Evolutionary conservation across 2,113 vertebrate genomes (phyloP).

Genomic region (Apteryx mantelli): DNA sequence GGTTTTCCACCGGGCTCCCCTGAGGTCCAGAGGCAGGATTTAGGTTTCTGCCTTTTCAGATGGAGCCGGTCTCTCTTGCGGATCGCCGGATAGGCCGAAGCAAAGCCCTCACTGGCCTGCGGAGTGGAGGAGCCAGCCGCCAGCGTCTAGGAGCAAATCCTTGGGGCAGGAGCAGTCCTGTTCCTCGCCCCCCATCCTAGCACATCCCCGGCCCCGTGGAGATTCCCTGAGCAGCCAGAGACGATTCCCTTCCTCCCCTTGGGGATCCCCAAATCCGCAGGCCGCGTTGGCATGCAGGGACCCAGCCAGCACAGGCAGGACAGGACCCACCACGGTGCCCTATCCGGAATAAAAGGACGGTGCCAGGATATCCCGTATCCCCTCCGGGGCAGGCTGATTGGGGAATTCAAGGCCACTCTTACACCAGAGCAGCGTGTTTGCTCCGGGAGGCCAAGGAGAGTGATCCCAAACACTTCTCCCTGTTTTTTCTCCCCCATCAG

Average conservation of each 20-base stretch:
- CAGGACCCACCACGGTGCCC: constrained; percentile 10
- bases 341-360: background rate
- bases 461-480: no score
- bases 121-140: background rate
- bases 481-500: background rate
- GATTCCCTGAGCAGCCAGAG: background rate
- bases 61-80: background rate
- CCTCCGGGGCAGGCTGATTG: no score
- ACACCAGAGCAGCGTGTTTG: no score
- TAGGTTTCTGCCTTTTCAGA: background rate
- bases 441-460: no score
- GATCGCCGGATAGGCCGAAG: background rate
- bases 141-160: background rate
- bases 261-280: background rate
- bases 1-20: background rate
- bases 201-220: background rate
- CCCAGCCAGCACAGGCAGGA: no score
- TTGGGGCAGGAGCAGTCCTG: rapidly evolving
- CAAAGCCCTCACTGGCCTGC: background rate
- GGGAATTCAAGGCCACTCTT: no score
- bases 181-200: rapidly evolving
- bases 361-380: no score
- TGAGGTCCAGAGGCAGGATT: background rate
- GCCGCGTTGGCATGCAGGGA: background rate
- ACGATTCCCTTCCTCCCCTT: background rate